Evolutionary conservation across 2,113 vertebrate genomes (phyloP), one percentile per base, ranked within the genome.

Genomic region (Pomatorhinus ruficollis): DNA sequence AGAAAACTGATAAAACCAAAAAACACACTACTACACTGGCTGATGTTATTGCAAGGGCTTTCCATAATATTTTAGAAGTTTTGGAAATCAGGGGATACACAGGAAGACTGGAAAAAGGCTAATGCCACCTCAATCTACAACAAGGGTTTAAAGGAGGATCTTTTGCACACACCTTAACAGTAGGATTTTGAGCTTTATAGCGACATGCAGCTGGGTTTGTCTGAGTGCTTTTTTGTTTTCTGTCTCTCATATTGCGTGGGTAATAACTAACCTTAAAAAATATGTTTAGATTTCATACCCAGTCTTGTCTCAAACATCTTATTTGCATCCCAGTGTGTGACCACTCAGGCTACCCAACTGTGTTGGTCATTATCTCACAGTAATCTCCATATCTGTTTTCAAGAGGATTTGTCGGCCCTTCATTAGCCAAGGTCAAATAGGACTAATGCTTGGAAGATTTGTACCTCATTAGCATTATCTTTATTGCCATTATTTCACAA

Each of bases 381-480:
- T 31, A 89, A 81, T 54, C 76, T 63, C 33, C 3, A 1, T 37
- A 60, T 59, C n/a, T 47, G 24, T 68, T 93, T 93, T 81, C 39
- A 86, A 75, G 76, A 87, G 79, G 27, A 64, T 89, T 92, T 88
- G 33, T 56, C 79, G 28, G 59, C 16, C 75, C 44, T 81, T 93
- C 85, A 84, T 94, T 93, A 94, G 72, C 15, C 72, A 96, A 97
- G 90, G 96, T 97, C 93, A 96, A 97, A 93, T 19, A 95, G 83
- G 80, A 95, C 56, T 94, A 94, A 90, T 57, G 83, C 40, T 79
- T 82, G 69, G 90, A 94, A 93, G 83, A 92, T 96, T 95, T 96
- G 87, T 81, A 82, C 72, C 69, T 96, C 93, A 92, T 96, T 94
- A 96, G 35, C 77, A 95, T 95, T 93, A 92, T 90, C 92, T 95